Evolutionary conservation across 1,140 invertebrate species (phyloP), one percentile per base, ranked within the genome.

Genomic region (Eupristina koningsbergeri): DNA sequence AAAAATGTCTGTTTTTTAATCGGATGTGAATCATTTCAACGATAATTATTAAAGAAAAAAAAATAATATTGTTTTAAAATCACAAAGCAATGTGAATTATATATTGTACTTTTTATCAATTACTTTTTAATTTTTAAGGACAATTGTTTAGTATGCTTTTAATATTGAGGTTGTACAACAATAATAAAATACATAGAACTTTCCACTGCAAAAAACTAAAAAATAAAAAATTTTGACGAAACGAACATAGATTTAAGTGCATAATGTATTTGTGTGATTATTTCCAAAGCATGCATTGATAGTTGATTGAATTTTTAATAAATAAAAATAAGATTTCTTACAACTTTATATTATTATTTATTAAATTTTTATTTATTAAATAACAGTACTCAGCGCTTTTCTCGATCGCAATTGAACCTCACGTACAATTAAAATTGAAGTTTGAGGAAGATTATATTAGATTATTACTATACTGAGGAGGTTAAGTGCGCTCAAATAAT

Each of bases 21-120:
- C 26, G 41, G 11, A 45, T 39, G 39, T 34, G 8, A 58, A 39
- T 31, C 50, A 22, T 41, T 1, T 63, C 26, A 63, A 31, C 3
- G 26, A 36, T n/a, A 41, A 17, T 69, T 9, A 81, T n/a, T n/a
- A 61, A 29, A 26, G n/a, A n/a, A 75, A 75, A 50, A 15, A 69
- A 80, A 39, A 29, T n/a, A 58, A n/a, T 47, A 58, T 80, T 50
- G 11, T 71, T 31, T 26, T n/a, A 71, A 71, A 80, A 39, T 63
- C 41, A 39, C 50, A 50, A 45, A 26, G 15, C 80, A 64, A 53
- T 69, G 29, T 61, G 31, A 73, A 36, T 83, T 69, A 67, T 77
- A 77, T 53, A 77, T 53, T 41, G 19, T n/a, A 69, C 76, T 77
- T 76, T 83, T 53, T 77, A 77, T 22, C 15, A 53, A 67, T 83